A percentile compares a stretch with the other conserved stretches of the same genome.
phyloP scores from a whole-genome alignment of 2,888 invertebrate species.

The Fragum fragum region DNA sequence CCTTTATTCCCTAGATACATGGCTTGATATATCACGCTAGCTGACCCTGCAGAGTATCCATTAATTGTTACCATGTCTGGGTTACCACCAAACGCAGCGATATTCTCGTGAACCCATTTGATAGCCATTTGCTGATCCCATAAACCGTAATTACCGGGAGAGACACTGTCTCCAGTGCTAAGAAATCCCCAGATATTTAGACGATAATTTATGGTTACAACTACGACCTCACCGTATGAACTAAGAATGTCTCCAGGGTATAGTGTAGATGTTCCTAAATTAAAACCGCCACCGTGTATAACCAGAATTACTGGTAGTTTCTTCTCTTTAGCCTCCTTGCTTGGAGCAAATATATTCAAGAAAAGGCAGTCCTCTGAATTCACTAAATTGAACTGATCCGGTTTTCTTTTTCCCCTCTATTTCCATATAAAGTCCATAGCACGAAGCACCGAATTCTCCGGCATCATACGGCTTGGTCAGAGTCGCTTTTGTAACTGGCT shows the following conservation, averaged over 20 bases:
- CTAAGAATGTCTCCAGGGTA: conserved; percentile 90
- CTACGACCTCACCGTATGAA: conserved; percentile 95
- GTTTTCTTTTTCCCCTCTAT: conserved; percentile 29
- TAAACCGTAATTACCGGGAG: too few relatives aligned
- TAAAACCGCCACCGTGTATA: conserved; percentile 98
- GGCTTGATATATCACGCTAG: conserved; percentile 71
- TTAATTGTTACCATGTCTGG: conserved; percentile 70
- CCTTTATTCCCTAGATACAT: conserved; percentile 70
- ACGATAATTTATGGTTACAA: conserved; percentile 98
- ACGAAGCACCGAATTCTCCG: conserved; percentile 17
- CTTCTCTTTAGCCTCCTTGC: not conserved
- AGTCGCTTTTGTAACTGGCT: conserved; percentile 27
- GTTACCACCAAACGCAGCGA: conserved; percentile 86
- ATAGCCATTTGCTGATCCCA: too few relatives aligned
- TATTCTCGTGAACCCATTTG: conserved; percentile 89
- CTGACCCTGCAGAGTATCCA: conserved; percentile 79
- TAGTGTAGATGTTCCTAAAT: conserved; percentile 96
- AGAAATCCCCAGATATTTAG: conserved; percentile 97
- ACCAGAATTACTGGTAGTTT: conserved; percentile 93
- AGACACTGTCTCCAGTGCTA: conserved; percentile 90
- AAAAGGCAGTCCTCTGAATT: conserved; percentile 96
- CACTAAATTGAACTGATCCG: not conserved
- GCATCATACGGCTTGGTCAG: conserved; percentile 36
- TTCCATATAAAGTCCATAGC: conserved; percentile 30
- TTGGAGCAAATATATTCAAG: conserved; percentile 96